Evolutionary conservation across 2,888 invertebrate genomes (phyloP), one percentile per base, ranked within the genome.

Genomic region (Orthosia gothica): DNA sequence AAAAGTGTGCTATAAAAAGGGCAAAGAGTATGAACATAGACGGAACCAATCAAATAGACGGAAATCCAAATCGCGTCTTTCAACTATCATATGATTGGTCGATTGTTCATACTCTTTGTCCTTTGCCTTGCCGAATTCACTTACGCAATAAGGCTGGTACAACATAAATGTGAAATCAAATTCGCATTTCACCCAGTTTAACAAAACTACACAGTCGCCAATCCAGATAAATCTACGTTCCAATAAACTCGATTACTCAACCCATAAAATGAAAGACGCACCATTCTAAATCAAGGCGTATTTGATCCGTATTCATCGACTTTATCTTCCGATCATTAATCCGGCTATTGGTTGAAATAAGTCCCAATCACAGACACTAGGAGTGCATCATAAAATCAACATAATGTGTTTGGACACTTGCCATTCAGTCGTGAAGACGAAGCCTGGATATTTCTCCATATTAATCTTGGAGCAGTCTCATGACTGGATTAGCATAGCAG

Each of bases 331-430:
- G 64, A 40, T 59, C 66, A 66, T 86, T 81, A 65, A 59, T 76
- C 23, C 45, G 5, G 70, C 64, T 45, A 78, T 74, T 80, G 69
- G 76, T 76, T 57, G 26, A 83, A 70, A 72, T 76, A 71, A 58
- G 59, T 5, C 23, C 52, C 70, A 72, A 77, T 81, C 74, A 66
- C 69, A 79, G 79, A 63, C 63, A 74, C 73, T 70, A 57, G 71
- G 26, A 58, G 20, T 23, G 62, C 49, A 63, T 61, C 65, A 83
- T 79, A 78, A 83, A 85, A 85, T 79, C 61, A 83, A 74, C 81
- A 81, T 85, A 85, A 85, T 74, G 55, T 74, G 64, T 83, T 74
- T 85, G 85, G 83, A 77, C 55, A 20, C 52, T 59, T 77, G 85
- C 85, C 85, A 85, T 66, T 54, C 65, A 63, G 50, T 74, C 50